Evolutionary conservation across 1,140 invertebrate species (phyloP).

Genomic region (Eurosta solidaginis): DNA sequence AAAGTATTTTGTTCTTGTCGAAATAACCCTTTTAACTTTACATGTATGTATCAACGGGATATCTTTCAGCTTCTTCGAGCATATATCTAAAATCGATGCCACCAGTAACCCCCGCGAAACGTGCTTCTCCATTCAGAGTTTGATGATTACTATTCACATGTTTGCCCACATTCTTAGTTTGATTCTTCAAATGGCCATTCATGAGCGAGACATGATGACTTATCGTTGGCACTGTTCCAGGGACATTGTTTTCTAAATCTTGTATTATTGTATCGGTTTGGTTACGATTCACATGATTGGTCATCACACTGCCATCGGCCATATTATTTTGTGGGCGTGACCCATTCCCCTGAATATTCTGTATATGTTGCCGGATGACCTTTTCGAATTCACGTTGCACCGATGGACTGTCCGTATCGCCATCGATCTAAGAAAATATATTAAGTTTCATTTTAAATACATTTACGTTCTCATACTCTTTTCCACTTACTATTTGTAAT

Average conservation of each 20-base stretch:
- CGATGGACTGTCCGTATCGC: conserved; percentile 75
- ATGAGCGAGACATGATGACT: conserved; percentile 58
- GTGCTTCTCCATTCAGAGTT: conserved; percentile 51
- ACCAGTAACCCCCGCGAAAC: conserved; percentile 38
- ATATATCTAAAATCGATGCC: conserved; percentile 53
- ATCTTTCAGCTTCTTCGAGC: conserved; percentile 56
- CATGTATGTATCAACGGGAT: conserved; percentile 57
- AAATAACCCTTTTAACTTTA: no score
- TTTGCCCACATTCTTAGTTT: conserved; percentile 35
- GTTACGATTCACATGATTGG: conserved; percentile 33
- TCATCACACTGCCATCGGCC: neutral
- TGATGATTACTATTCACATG: conserved; percentile 29
- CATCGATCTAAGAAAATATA: conserved; percentile 68
- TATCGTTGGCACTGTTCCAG: conserved; percentile 56
- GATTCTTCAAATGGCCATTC: conserved; percentile 55
- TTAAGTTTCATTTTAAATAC: neutral
- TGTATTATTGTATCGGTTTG: conserved; percentile 55
- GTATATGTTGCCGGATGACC: conserved; percentile 64
- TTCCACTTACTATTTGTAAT: conserved; percentile 73
- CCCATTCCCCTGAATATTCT: conserved; percentile 57
- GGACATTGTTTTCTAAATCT: conserved; percentile 57
- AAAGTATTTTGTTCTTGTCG: no score
- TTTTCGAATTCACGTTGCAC: conserved; percentile 76
- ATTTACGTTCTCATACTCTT: neutral
- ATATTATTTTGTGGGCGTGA: neutral